A percentile compares a stretch with the other conserved stretches of the same genome.
phyloP scores from a whole-genome alignment of 2,888 invertebrate genomes.

The Dryomyza anilis region DNA sequence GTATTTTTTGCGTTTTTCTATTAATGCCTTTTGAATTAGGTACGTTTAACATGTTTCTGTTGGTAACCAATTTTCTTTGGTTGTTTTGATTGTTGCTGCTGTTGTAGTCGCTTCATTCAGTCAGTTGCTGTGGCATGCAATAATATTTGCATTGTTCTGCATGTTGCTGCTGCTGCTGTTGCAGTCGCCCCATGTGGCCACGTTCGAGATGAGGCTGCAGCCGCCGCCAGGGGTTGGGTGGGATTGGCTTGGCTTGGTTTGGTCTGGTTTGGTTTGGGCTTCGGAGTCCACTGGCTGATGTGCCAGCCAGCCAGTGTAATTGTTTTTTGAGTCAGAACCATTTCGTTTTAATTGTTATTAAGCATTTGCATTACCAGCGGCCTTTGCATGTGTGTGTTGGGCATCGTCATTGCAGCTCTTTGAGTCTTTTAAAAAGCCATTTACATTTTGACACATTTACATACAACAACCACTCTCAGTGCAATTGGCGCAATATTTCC shows the following conservation, averaged over 20 bases:
- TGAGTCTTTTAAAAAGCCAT: conserved; percentile 35
- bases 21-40: neutral
- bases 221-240: neutral
- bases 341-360: conserved; percentile 36
- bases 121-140: conserved; percentile 31
- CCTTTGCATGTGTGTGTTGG: conserved; percentile 7
- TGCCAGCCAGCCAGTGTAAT: no score
- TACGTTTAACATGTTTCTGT: neutral
- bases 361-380: neutral
- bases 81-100: conserved; percentile 1
- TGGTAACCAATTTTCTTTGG: neutral
- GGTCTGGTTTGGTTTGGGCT: no score
- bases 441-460: conserved; percentile 45
- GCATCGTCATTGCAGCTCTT: neutral
- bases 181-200: no score
- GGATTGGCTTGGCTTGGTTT: no score
- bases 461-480: conserved; percentile 18
- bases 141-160: conserved; percentile 23
- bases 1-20: neutral
- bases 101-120: conserved; percentile 23
- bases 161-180: no score
- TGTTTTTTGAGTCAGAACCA: no score
- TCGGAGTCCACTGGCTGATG: no score
- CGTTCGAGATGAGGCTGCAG: neutral
- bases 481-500: neutral